Base-by-base conservation (phyloP, 2,888 invertebrate species). In the Microctonus aethiopoides region DNA sequence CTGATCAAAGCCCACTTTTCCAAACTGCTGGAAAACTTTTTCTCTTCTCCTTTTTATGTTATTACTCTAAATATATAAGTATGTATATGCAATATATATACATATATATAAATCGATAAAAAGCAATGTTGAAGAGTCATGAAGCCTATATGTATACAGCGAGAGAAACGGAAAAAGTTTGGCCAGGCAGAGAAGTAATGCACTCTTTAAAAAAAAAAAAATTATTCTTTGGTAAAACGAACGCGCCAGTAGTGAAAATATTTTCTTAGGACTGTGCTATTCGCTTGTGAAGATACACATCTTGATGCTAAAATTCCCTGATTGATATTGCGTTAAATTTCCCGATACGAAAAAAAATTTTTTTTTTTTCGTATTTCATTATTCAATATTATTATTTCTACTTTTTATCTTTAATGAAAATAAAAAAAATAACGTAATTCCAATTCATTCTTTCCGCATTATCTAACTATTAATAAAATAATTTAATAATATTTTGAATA, bases 1-100 rank as follows among this genome's bases (percentile, higher is more conserved):
- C 34, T 51, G 69, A 70, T 65, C 59, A 65, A 70, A 70, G 52
- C 59, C 39, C 59, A 51, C 32, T 70, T 60, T 60, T 51, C 32
- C 13, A 20, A 24, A 22, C 62, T 51, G 11, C 51, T 16, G 36
- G 36, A 56, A 63, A 63, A 39, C 60, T 52, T 61, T 46, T 54
- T 62, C 29, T 26, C 16, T 57, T 9, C 26, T 11, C 13, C 34
- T 57, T 32, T 62, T 41, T 29, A 41, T 46, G 22, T 46, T 26
- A 24, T 62, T 29, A 39, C 34, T 3, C 16, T 11, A 11, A 7
- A 60, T 46, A 41, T 41, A 46, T 59, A 26, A n/a, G 2, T 56
- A 29, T 11, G 32, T 60, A 56, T 61, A n/a, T n/a, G n/a, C n/a
- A n/a, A n/a, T n/a, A n/a, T n/a, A 13, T 60, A 56, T 41, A 32